Evolutionary conservation across 2,888 invertebrate genomes (phyloP), one percentile per base, ranked within the genome.

Genomic region (Digitonthophagus gazella): DNA sequence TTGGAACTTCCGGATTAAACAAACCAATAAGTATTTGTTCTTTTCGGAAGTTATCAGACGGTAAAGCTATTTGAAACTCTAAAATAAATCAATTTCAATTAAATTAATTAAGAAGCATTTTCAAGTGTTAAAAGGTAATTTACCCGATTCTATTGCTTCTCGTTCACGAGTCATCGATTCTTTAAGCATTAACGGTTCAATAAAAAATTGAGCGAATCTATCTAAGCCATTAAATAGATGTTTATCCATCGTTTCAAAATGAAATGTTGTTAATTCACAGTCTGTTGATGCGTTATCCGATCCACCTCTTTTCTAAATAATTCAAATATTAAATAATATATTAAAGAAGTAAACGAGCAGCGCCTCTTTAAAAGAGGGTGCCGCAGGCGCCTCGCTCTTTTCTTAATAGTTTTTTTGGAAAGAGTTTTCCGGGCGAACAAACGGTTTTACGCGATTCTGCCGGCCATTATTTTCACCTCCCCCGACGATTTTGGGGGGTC

Each of bases 201-300:
- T 92, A 81, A 97, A 94, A 84, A 96, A 92, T 78, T 95, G 93
- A 58, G 95, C 91, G 85, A 97, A 96, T 83, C 89, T 90, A 79
- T 96, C 95, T 80, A 97, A 85, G 0, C 92, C 91, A 65, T 89
- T 87, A 0, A 86, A 85, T 18, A 97, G 86, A 80, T 93, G 85
- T 76, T 91, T 90, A 80, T 93, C 92, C 69, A 92, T 90, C 73
- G 95, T 90, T 80, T 95, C 95, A 82, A 97, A 96, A 81, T 95
- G 92, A 83, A 95, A 97, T 0, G 91, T 89, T 0, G 96, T 97
- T 76, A 89, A 87, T 81, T 96, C 96, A 80, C 90, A 90, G 78
- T 95, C 95, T 0, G 97, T 97, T 28, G 90, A 89, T 0, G 96
- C 96, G 80, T 96, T 96, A 78, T 91, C 91, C 5, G 89, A 90